phyloP scores from a whole-genome alignment of 2,797 vertebrate species.

The Pelodytes ibericus region DNA sequence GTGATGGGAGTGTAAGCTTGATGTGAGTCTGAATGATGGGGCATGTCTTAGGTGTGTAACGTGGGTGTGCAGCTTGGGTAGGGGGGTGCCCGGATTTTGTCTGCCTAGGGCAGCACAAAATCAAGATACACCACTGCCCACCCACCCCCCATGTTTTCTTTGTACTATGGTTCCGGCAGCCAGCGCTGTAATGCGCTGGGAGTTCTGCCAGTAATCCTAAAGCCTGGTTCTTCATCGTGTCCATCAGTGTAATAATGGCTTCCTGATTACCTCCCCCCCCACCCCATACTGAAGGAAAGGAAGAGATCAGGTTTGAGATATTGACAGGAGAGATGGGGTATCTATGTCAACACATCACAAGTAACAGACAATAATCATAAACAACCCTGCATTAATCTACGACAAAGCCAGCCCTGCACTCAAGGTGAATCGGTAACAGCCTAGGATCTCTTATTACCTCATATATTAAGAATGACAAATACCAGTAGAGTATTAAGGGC shows the following conservation, averaged over 20 bases:
- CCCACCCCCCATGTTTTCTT: no score
- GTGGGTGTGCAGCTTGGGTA: no score
- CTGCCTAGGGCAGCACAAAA: no score
- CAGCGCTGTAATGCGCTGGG: constrained; percentile 18
- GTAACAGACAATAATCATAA: constrained; percentile 65
- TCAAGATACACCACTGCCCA: no score
- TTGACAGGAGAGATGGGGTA: constrained; percentile 19
- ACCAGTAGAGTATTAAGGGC: constrained; percentile 27
- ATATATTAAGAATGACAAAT: constrained; percentile 75
- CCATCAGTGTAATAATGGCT: constrained; percentile 26
- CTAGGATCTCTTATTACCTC: constrained; percentile 84
- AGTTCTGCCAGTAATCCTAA: not conserved
- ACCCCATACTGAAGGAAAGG: not conserved
- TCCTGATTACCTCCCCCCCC: constrained; percentile 22
- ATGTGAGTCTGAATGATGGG: no score
- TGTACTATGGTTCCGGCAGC: no score
- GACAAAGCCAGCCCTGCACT: constrained; percentile 74
- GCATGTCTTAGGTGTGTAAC: no score
- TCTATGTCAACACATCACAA: constrained; percentile 43
- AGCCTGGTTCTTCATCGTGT: not conserved
- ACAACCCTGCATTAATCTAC: constrained; percentile 78
- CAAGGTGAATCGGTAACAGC: constrained; percentile 80
- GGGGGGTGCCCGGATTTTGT: no score
- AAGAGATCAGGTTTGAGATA: constrained; percentile 35
- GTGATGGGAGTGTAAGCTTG: no score